A percentile compares a stretch with the other conserved stretches of the same genome.
Evolutionary conservation across 1,140 invertebrate genomes (phyloP).

Genomic region (Drosophila kohkoa): DNA sequence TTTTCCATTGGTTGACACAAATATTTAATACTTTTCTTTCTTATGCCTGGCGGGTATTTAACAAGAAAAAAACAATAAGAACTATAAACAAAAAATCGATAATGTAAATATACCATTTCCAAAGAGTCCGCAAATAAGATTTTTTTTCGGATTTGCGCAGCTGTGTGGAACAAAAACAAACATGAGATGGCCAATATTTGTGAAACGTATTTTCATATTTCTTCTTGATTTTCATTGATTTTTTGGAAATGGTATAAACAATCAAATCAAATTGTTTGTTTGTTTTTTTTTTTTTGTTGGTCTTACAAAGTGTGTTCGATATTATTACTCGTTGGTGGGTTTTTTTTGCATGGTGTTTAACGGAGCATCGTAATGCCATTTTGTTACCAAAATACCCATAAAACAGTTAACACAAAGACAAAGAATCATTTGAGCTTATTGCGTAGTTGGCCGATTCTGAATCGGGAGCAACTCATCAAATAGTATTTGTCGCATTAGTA

Average conservation of each 20-base stretch:
- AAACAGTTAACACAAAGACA: conserved; percentile 29
- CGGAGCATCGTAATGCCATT: conserved; percentile 8
- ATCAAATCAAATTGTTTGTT: conserved; percentile 35
- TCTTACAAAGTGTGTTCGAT: conserved; percentile 31
- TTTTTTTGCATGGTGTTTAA: conserved; percentile 5
- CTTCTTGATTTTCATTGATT: neutral
- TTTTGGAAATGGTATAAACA: conserved; percentile 17
- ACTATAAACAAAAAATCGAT: conserved; percentile 7
- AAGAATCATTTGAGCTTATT: conserved; percentile 37
- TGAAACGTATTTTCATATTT: conserved; percentile 1
- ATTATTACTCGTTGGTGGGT: conserved; percentile 20
- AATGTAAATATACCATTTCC: conserved; percentile 26
- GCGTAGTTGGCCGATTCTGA: conserved; percentile 28
- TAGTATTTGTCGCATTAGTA: conserved; percentile 40
- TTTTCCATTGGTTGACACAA: too few relatives aligned
- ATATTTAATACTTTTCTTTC: too few relatives aligned
- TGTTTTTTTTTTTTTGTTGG: conserved; percentile 1
- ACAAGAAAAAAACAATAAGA: conserved; percentile 22
- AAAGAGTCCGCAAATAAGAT: neutral
- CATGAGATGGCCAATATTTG: neutral
- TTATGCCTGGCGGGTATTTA: too few relatives aligned
- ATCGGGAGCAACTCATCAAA: conserved; percentile 32
- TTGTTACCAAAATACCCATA: conserved; percentile 6
- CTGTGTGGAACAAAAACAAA: neutral
- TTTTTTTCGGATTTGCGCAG: neutral